Evolutionary conservation across 2,888 invertebrate genomes (phyloP), one percentile per base, ranked within the genome.

Genomic region (Lasioglossum calceatum): DNA sequence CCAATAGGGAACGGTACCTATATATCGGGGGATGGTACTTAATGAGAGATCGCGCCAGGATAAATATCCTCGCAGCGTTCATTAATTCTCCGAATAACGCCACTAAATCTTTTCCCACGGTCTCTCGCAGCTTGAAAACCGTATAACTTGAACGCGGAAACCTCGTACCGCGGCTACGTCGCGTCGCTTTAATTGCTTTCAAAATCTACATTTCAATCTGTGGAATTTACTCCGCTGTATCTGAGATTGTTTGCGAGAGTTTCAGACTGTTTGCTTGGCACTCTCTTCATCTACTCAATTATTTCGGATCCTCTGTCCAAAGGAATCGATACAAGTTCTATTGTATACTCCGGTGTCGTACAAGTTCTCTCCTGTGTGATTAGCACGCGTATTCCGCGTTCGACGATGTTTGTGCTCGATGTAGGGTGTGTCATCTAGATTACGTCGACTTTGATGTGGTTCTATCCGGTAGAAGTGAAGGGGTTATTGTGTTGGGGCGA

Each of bases 51-150:
- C 32, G 73, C 27, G 14, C 44, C 12, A 32, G 61, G 39, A 79
- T 87, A 80, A 86, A 86, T 77, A 74, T 77, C 61, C 54, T 27
- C 47, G 36, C 19, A 19, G 12, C 44, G 23, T 70, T 32, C n/a
- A 73, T 73, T 83, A 79, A 77, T 23, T 54, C 32, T n/a, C 16
- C 32, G 64, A 64, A 27, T 64, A 64, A 64, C 27, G 64, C 27
- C 16, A 64, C 64, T 27, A 32, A 27, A 27, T 64, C 64, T 64
- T 64, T 64, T 32, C 27, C 4, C 7, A 32, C 54, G 10, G 16
- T 64, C 64, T 27, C 27, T 64, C 64, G 64, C 64, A 54, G 64
- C 64, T 64, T 7, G 64, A 32, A 64, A 32, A 32, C 64, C 32
- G 61, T 61, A 12, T 1, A 27, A 27, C 27, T 61, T 61, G 27